phyloP scores from a whole-genome alignment of 2,888 invertebrate species.

The Aromia moschata region DNA sequence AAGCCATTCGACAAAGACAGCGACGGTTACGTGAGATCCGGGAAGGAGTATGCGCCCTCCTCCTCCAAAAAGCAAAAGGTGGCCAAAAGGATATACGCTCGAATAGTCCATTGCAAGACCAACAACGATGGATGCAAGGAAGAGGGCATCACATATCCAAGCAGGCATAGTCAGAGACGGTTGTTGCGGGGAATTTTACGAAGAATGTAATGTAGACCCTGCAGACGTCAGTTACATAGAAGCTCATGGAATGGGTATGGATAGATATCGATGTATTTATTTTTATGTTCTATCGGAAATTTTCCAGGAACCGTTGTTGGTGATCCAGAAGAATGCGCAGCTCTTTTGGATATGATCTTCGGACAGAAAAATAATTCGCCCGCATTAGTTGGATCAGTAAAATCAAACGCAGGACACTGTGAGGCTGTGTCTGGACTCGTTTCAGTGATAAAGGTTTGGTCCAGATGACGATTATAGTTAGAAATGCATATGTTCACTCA shows the following conservation, averaged over 20 bases:
- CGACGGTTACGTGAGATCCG: conserved; percentile 83
- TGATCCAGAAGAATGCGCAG: conserved; percentile 89
- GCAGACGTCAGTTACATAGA: conserved; percentile 79
- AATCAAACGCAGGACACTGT: conserved; percentile 92
- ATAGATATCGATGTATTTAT: too few relatives aligned
- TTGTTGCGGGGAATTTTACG: conserved; percentile 72
- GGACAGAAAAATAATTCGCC: conserved; percentile 76
- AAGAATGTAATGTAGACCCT: conserved; percentile 77
- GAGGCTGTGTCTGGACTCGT: conserved; percentile 87
- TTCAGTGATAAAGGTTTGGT: conserved; percentile 67
- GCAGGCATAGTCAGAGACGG: conserved; percentile 67
- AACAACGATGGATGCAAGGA: conserved; percentile 58
- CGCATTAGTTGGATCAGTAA: conserved; percentile 86
- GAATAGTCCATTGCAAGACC: conserved; percentile 56
- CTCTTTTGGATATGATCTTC: conserved; percentile 82
- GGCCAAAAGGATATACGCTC: conserved; percentile 66
- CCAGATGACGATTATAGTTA: too few relatives aligned
- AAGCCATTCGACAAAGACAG: conserved; percentile 88
- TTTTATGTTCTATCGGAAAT: too few relatives aligned
- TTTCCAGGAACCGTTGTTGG: conserved; percentile 66
- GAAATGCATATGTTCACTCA: too few relatives aligned
- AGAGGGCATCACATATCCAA: conserved; percentile 58
- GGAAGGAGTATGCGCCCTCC: conserved; percentile 76
- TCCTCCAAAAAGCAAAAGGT: conserved; percentile 72
- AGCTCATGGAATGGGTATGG: conserved; percentile 83